phyloP scores from a whole-genome alignment of 1,140 invertebrate genomes.

The Diachasmimorpha longicaudata region DNA sequence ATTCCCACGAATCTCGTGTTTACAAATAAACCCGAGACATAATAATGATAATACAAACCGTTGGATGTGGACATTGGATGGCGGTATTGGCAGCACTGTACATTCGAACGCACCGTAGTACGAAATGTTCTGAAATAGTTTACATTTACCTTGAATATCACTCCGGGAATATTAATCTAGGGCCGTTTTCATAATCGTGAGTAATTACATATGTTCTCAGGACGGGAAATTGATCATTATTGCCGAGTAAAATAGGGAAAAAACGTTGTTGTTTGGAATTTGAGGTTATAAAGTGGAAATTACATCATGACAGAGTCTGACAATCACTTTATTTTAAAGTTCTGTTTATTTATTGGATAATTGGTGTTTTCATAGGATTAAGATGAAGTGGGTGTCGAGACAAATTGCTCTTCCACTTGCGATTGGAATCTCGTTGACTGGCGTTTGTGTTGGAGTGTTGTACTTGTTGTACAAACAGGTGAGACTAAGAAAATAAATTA shows the following conservation, averaged over 20 bases:
- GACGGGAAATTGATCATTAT: neutral
- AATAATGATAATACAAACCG: neutral
- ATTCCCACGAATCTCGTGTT: neutral
- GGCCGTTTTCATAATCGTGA: neutral
- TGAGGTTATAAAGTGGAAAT: conserved; percentile 29
- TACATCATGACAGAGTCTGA: neutral
- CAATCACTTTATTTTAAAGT: neutral
- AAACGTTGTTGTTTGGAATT: conserved; percentile 8
- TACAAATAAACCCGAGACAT: neutral
- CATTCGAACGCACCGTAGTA: conserved; percentile 20
- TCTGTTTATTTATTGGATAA: neutral
- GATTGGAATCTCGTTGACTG: conserved; percentile 57
- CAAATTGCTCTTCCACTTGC: conserved; percentile 41
- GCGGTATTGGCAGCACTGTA: conserved; percentile 25
- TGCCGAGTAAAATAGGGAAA: neutral
- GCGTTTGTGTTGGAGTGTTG: conserved; percentile 54
- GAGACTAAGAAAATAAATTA: conserved; percentile 4
- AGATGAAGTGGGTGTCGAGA: conserved; percentile 38
- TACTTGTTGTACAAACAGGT: conserved; percentile 58
- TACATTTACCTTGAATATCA: neutral
- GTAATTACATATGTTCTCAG: neutral
- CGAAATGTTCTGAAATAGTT: conserved; percentile 24
- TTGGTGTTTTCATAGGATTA: neutral
- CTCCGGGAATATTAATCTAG: neutral
- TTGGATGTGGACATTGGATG: neutral